phyloP scores from a whole-genome alignment of 92 coral and sea anemone genomes.

The Muricea muricata region DNA sequence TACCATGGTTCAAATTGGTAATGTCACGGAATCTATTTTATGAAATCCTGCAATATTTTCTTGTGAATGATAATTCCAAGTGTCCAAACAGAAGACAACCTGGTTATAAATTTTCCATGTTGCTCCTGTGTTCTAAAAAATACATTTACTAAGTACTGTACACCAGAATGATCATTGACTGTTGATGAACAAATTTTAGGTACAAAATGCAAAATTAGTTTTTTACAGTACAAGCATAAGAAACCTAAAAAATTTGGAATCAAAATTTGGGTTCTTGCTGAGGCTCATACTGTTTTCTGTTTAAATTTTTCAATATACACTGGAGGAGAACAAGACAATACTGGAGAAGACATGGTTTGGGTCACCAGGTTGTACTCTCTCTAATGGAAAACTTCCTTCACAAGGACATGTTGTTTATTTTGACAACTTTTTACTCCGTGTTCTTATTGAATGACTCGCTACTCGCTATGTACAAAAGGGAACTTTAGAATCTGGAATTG shows the following conservation, averaged over 20 bases:
- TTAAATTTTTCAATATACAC: neutral
- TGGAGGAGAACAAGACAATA: neutral
- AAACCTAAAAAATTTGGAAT: slow-evolving; percentile 25
- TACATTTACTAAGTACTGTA: slow-evolving; percentile 36
- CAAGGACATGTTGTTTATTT: neutral
- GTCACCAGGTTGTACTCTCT: neutral
- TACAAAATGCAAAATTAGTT: slow-evolving; percentile 63
- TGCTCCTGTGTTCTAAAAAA: neutral
- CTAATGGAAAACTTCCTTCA: neutral
- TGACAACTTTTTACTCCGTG: neutral
- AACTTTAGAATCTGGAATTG: neutral
- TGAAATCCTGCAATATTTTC: neutral
- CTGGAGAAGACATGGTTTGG: neutral
- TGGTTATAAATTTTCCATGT: neutral
- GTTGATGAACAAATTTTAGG: slow-evolving; percentile 62
- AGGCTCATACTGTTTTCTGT: neutral
- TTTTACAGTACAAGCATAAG: slow-evolving; percentile 64
- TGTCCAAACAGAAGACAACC: neutral
- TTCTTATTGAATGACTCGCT: neutral
- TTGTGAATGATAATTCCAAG: neutral
- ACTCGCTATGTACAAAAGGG: neutral
- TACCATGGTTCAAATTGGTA: neutral
- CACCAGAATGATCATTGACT: slow-evolving; percentile 55
- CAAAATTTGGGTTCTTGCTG: neutral
- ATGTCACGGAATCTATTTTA: neutral